Percentiles rank a stretch among this genome's conserved stretches.
Conservation (phyloP, 2,797 vertebrate genomes). For the Limosa lapponica region DNA sequence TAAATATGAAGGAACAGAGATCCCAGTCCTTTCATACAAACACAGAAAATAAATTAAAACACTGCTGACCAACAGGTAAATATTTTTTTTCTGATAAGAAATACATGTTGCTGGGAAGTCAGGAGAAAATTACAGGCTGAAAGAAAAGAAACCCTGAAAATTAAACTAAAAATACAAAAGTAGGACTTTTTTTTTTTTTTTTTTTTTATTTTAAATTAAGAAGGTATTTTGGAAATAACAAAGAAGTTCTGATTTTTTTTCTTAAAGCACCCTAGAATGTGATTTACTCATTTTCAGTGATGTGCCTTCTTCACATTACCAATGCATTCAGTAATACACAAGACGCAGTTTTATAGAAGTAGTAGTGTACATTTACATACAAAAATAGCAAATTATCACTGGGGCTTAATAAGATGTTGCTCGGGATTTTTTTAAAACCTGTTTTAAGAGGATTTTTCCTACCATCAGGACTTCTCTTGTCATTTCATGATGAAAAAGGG, state of each 20-base stretch:
- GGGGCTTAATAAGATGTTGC: background rate
- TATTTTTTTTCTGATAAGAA: background rate
- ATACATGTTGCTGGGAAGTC: background rate
- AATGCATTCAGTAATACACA: background rate
- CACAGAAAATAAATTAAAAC: background rate
- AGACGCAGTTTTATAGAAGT: background rate
- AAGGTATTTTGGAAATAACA: background rate
- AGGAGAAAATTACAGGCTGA: background rate
- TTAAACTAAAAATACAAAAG: background rate
- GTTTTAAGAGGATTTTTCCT: background rate
- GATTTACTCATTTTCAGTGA: background rate
- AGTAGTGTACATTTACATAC: background rate
- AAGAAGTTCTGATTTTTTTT: background rate
- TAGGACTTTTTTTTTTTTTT: background rate
- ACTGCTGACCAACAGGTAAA: background rate
- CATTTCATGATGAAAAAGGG: background rate
- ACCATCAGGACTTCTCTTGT: background rate
- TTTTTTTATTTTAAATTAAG: background rate
- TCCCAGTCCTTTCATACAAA: background rate
- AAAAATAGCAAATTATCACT: background rate
- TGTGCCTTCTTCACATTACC: background rate
- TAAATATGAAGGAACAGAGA: background rate
- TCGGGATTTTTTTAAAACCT: background rate
- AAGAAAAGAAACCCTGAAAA: background rate
- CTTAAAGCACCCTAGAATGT: background rate